Evolutionary conservation across 2,797 vertebrate genomes (phyloP), one percentile per base, ranked within the genome.

Genomic region (Molossus molossus): DNA sequence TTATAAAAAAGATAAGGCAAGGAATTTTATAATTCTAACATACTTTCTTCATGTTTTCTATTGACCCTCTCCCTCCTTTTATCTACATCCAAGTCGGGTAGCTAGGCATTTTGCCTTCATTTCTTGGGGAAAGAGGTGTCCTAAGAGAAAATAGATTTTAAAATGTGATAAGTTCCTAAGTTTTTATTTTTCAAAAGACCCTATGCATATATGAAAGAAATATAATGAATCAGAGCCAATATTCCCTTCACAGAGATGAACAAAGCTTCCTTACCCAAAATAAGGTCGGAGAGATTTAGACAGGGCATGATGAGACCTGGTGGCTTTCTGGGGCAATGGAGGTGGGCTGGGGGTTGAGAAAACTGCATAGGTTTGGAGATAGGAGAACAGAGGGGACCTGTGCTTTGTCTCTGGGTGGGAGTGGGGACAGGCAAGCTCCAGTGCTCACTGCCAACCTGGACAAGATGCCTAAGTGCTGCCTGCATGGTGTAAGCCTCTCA

Each of bases 171-270:
- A 77, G n/a, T 55, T 85, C 12, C 4, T 79, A 83, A 18, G 8
- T 57, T 75, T 62, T 37, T 33, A 25, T 67, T 87, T 93, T 93
- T 92, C 18, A n/a, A 83, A 86, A 33, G 5, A 72, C 6, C 15
- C 23, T 40, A 58, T 27, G 11, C 40, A n/a, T 70, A 23, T 83
- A 72, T 37, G 29, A 64, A 84, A 96, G 60, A 91, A 72, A 65
- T 6, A 9, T 5, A 37, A 27, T 64, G 40, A 89, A 83, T 65
- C 50, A 73, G 67, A 69, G 62, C 77, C 2, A 79, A 18, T 33
- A 62, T 67, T 27, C 45, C 25, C 64, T 86, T 81, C 40, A 20
- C 23, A 87, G 65, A 87, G 40, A 45, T 81, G 73, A 69, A 20
- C 29, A 70, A 60, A 84, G 29, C 50, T 60, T 40, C 14, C 50